Percentiles rank a stretch among this genome's conserved stretches.
Conservation (phyloP, 1,140 invertebrate species). For the Hyphantria cunea region DNA sequence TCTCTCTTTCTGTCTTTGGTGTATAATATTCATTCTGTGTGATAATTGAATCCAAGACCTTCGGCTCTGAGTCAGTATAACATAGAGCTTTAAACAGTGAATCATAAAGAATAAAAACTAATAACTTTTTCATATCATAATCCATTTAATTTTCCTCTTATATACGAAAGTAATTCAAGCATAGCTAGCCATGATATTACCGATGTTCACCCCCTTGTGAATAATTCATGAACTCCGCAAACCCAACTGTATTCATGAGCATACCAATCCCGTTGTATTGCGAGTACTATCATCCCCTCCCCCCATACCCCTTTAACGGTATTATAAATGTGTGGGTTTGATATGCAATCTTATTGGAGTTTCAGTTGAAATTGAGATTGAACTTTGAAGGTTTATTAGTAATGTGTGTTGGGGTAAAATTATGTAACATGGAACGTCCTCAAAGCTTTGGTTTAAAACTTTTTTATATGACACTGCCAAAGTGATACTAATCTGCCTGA, state of each 20-base stretch:
- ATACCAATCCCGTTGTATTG: constrained; percentile 5
- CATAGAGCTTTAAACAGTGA: too few species aligned
- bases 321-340: constrained; percentile 20
- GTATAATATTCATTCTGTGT: too few species aligned
- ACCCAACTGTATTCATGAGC: constrained; percentile 10
- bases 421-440: too few species aligned
- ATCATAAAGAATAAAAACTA: too few species aligned
- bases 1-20: too few species aligned
- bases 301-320: not conserved
- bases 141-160: not conserved
- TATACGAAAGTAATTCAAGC: constrained; percentile 14
- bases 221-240: constrained; percentile 16
- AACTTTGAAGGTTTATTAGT: not conserved
- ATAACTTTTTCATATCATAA: not conserved
- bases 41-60: too few species aligned
- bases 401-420: too few species aligned
- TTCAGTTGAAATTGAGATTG: not conserved
- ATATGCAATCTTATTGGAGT: constrained; percentile 10
- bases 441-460: too few species aligned
- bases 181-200: constrained; percentile 10
- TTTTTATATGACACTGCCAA: too few species aligned
- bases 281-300: not conserved
- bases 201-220: constrained; percentile 3
- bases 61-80: too few species aligned
- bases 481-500: too few species aligned